phyloP scores from a whole-genome alignment of 2,888 invertebrate species.

The Maniola hyperantus region DNA sequence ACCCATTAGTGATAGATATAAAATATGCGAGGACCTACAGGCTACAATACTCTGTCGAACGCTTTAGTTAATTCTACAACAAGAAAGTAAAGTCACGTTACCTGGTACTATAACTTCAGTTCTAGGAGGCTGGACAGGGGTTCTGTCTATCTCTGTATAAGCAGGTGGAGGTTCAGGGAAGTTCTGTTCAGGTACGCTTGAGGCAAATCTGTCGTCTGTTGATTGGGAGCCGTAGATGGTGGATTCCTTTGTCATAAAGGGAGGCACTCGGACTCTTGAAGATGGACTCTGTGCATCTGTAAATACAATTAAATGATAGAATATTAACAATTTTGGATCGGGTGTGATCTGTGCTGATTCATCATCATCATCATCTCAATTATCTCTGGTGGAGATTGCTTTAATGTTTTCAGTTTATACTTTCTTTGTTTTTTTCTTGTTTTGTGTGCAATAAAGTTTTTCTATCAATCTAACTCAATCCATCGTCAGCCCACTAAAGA shows the following conservation, averaged over 20 bases:
- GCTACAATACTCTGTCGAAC: background rate
- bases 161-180: constrained; percentile 68
- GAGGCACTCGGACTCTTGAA: constrained; percentile 13
- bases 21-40: no score
- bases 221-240: constrained; percentile 48
- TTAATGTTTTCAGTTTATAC: no score
- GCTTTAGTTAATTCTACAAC: background rate
- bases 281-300: background rate
- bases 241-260: constrained; percentile 53
- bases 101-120: constrained; percentile 56
- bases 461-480: no score
- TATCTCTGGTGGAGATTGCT: no score
- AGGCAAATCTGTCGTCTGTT: constrained; percentile 49
- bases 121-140: constrained; percentile 43
- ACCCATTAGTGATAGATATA: no score
- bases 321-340: no score
- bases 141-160: constrained; percentile 54
- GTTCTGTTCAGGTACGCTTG: constrained; percentile 54
- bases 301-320: no score
- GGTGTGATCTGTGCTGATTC: no score
- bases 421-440: no score
- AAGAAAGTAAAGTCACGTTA: constrained; percentile 26
- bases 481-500: no score
- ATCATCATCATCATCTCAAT: no score
- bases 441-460: no score